Evolutionary conservation across 2,797 vertebrate genomes (phyloP), one percentile per base, ranked within the genome.

Genomic region (Gambelia wislizenii): DNA sequence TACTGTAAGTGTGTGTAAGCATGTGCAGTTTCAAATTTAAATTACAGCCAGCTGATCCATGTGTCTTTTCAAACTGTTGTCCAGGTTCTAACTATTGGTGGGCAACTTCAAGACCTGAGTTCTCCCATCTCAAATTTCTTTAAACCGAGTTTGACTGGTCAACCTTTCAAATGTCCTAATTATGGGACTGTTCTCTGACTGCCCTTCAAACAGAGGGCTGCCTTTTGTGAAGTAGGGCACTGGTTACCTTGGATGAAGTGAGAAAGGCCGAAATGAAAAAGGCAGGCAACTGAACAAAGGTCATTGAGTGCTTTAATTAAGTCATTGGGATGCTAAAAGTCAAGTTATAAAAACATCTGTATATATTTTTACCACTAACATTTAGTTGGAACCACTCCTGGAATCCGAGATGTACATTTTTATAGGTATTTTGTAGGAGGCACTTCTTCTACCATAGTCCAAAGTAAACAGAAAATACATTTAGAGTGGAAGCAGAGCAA

Each of bases 401-500:
- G 47, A 78, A 90, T 91, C 36, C 22, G 69, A 25, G 27, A 72
- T 91, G 52, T 54, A 52, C 42, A 70, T 13, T 61, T 81, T 4
- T 12, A 2, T 18, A 0, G 83, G 76, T 36, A 30, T 1, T 64
- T 20, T 25, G 25, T 33, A 56, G 1, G 44, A 77, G 80, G 79
- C 0, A 8, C 0, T 1, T 5, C 6, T 30, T 10, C 85, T 81
- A 75, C 33, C 25, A 75, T 84, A 67, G 33, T 69, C 64, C 27
- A 5, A 42, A 77, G 33, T 44, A 61, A 59, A 42, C 47, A 76
- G 86, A 81, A 39, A 36, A 80, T 1, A 25, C 67, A 90, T 82
- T 61, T 49, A 1, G 33, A 3, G 27, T 88, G 54, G 0, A 61
- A 79, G 69, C 2, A 2, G 9, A 1, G 9, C 6, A 27, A 0